Evolutionary conservation across 2,797 vertebrate species (phyloP), one percentile per base, ranked within the genome.

Genomic region (Pangasius macronema): DNA sequence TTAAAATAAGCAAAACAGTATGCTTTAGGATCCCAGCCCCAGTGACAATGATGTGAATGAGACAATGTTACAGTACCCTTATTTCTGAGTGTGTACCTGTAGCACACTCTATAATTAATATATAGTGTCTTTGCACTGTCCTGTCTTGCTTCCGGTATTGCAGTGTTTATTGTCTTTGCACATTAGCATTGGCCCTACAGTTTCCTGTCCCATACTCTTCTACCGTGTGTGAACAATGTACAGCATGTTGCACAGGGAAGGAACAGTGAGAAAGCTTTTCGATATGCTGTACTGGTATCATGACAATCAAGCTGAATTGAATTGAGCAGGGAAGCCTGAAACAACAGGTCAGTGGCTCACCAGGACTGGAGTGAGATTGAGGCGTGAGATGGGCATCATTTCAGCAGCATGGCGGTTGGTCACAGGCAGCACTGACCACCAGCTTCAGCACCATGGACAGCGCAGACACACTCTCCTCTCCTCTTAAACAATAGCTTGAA

Each of bases 401-500:
- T 22, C 77, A 57, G 57, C 57, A 46, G 6, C 79, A 57, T 20
- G 70, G 84, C 27, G 1, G 8, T 16, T 18, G 53, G 65, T 51
- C 24, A 5, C 1, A 65, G 55, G 33, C 87, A 70, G 51, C 11
- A 18, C 53, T 63, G 49, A 76, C 67, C 75, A 39, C 42, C 33
- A 63, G 63, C 11, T 85, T 88, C 90, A 90, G 90, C 84, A 91
- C 90, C 90, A 88, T 18, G 77, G 85, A 86, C 85, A 86, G 85
- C 77, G 46, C 30, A 63, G 61, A n/a, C 55, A 33, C 27, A 13
- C n/a, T 22, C 6, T 22, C 16, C 16, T 77, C 42, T 49, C 18
- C 61, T 22, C 27, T 20, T 51, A 30, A 81, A 81, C 30, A 79
- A 30, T 10, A 4, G 14, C 27, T n/a, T 57, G 36, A 79, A n/a